Base-by-base conservation (phyloP, 1,140 invertebrate genomes). In the Drosophila subobscura region DNA sequence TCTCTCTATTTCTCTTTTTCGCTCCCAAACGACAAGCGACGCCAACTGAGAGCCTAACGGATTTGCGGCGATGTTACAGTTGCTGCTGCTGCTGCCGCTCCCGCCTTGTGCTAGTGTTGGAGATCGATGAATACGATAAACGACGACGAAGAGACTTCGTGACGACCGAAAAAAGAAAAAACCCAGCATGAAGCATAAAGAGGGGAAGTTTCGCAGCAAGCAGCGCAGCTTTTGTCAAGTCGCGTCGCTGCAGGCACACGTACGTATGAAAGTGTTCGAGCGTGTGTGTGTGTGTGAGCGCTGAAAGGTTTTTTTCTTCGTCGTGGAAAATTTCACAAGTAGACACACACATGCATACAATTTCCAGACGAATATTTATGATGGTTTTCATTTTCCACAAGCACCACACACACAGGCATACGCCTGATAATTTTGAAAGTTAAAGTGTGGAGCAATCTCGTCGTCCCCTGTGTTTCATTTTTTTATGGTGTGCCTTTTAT, bases 81-180 rank as follows among this genome's bases (percentile, higher is more conserved):
- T 80, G 80, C 78, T 70, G 33, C 41, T 70, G 33, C 41, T 20
- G 16, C 0, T 74, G 22, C 51, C 53, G 65, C 52, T 77, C 42
- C 56, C 47, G 71, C 57, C 40, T 72, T 61, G 66, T 72, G 47
- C 22, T 33, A 46, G 72, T 85, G 76, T 65, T 76, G 74, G 84
- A 88, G 83, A 88, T 88, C 83, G 83, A 88, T 88, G 84, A 72
- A 89, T 72, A 89, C 83, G 83, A 88, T 88, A 88, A 88, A 89
- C 75, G 78, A 89, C 75, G 78, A 78, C 83, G 78, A 86, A 68
- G 70, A 86, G 74, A 88, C 78, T 80, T 79, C 83, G 77, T 71
- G 73, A 76, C 75, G 70, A 63, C 71, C 63, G 50, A 72, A 42
- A 61, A 46, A 70, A 60, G 20, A 56, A 46, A 63, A 71, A 64